Conservation (phyloP, 2,113 vertebrate genomes). For the Heterocephalus glaber region DNA sequence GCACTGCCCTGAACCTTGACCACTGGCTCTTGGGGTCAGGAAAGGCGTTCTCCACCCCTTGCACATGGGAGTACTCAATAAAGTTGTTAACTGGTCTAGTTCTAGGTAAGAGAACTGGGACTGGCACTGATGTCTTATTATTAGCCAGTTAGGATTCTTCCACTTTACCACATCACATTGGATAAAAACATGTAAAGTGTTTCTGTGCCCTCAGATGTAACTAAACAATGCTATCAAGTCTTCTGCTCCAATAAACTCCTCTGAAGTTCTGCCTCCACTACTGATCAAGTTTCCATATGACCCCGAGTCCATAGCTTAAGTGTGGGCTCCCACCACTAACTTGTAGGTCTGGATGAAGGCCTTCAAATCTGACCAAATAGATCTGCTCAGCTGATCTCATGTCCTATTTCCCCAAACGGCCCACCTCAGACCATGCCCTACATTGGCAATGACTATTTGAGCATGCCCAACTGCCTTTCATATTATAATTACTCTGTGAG, state of each 20-base stretch:
- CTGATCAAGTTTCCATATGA: neutral
- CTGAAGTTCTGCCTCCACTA: neutral
- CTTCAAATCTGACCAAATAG: neutral
- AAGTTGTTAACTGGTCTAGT: neutral
- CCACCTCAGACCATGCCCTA: neutral
- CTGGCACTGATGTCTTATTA: neutral
- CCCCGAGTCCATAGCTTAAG: neutral
- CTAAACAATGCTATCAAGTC: neutral
- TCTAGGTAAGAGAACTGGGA: neutral
- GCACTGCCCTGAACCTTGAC: neutral
- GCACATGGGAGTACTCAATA: neutral
- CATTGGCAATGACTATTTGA: neutral
- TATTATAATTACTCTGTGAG: neutral
- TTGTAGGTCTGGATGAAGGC: neutral
- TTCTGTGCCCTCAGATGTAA: too few relatives aligned
- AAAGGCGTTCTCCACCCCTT: neutral
- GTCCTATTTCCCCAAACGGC: neutral
- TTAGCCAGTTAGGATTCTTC: neutral
- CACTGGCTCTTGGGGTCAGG: neutral
- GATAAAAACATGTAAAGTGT: neutral
- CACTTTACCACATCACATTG: neutral
- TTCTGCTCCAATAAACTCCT: neutral
- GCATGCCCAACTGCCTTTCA: neutral
- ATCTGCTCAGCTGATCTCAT: neutral
- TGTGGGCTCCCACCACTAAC: neutral